Percentiles rank a stretch among this genome's conserved stretches.
Evolutionary conservation across 2,888 invertebrate genomes (phyloP).

Genomic region (Alitta virens): DNA sequence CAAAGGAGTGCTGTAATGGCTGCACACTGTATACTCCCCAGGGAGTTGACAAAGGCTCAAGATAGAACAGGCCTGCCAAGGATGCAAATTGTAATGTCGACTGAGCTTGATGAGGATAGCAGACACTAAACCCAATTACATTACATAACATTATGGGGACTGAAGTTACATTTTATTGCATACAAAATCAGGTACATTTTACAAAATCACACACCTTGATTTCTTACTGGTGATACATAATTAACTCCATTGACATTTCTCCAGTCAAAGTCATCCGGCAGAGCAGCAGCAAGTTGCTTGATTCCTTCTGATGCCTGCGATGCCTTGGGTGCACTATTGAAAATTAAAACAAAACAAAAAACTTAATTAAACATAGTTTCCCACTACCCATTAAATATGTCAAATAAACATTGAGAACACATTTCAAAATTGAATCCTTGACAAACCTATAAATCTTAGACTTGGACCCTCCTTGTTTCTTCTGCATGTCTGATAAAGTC

Average conservation of each 20-base stretch:
- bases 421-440: background rate
- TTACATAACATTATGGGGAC: too few species aligned
- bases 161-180: too few species aligned
- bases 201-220: conserved; percentile 47
- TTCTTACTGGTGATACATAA: conserved; percentile 53
- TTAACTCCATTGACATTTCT: conserved; percentile 48
- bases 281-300: conserved; percentile 23
- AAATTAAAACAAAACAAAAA: background rate
- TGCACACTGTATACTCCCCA: too few species aligned
- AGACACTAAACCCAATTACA: too few species aligned
- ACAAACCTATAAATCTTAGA: conserved; percentile 24
- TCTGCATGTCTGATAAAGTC: conserved; percentile 49
- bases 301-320: conserved; percentile 38
- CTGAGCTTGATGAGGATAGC: too few species aligned
- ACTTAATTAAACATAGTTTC: background rate
- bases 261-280: conserved; percentile 53
- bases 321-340: conserved; percentile 36
- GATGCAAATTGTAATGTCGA: too few species aligned
- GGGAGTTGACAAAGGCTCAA: too few species aligned
- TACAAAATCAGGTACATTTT: too few species aligned
- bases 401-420: too few species aligned
- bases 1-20: too few species aligned
- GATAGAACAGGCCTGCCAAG: too few species aligned
- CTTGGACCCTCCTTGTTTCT: conserved; percentile 54
- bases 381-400: background rate